These are phyloP conservation scores for Ruditapes philippinarum DNA, from an alignment of 1,140 invertebrate genomes.

Conservation along the genomic window DNA sequence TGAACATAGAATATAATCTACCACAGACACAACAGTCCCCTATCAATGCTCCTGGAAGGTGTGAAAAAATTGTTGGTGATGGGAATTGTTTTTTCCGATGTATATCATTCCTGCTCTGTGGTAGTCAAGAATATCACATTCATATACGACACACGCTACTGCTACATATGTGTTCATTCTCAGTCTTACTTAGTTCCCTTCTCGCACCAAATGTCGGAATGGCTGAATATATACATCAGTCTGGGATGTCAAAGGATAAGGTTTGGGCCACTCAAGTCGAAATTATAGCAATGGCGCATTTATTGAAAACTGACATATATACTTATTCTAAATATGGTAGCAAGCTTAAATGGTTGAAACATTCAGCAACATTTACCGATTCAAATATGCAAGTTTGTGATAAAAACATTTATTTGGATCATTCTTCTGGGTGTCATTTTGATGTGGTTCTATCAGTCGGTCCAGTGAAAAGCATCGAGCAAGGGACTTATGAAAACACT, in stretches of 20 bases:
- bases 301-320: conserved; percentile 42
- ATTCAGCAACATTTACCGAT: conserved; percentile 6
- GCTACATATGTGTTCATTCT: conserved; percentile 7
- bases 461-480: no score
- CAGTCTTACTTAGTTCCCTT: background rate
- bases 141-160: conserved; percentile 19
- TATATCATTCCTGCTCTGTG: background rate
- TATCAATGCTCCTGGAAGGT: background rate
- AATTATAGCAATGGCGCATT: conserved; percentile 24
- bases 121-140: background rate
- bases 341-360: conserved; percentile 35
- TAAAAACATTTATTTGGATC: conserved; percentile 42
- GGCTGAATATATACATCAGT: background rate
- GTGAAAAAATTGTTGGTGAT: background rate
- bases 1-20: background rate
- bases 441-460: conserved; percentile 41
- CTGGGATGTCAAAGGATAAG: conserved; percentile 21
- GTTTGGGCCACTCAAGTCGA: conserved; percentile 49
- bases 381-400: background rate
- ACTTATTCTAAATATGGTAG: conserved; percentile 42
- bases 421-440: conserved; percentile 20
- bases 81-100: conserved; percentile 28
- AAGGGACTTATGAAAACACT: background rate
- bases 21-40: background rate
- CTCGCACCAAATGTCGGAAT: conserved; percentile 1